These are phyloP conservation scores for Galerucella calmariensis DNA, from an alignment of 2,888 invertebrate genomes.

Conservation along the genomic window DNA sequence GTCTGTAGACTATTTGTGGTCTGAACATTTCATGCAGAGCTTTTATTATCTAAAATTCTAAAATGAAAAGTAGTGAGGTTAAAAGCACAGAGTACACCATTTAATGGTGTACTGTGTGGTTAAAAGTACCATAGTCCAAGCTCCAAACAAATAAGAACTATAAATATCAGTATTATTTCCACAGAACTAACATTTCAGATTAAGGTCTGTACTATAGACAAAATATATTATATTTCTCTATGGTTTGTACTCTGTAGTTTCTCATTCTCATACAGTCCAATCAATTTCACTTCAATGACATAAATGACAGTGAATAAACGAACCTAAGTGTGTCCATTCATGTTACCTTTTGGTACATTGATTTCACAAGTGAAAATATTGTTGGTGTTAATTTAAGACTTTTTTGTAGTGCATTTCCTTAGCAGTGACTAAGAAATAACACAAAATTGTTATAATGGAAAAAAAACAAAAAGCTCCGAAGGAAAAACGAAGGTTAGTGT, in stretches of 20 bases:
- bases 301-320: slow-evolving; percentile 1
- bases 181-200: background rate
- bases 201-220: background rate
- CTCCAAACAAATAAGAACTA: no score
- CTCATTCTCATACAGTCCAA: background rate
- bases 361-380: slow-evolving; percentile 22
- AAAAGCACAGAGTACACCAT: no score
- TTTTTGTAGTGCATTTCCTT: slow-evolving; percentile 59
- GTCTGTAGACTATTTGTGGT: no score
- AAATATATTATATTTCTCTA: no score
- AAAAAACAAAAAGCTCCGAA: slow-evolving; percentile 65
- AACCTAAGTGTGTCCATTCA: slow-evolving; percentile 9
- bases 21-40: no score
- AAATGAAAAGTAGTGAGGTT: no score
- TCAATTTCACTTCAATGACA: background rate
- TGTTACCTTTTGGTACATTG: slow-evolving; percentile 15
- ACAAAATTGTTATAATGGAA: slow-evolving; percentile 55
- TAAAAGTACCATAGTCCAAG: no score
- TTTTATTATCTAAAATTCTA: no score
- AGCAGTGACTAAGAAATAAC: slow-evolving; percentile 64
- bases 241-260: background rate
- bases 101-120: no score
- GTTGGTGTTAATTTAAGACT: slow-evolving; percentile 36
- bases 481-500: slow-evolving; percentile 77
- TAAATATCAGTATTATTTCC: no score